Conservation (phyloP, 2,888 invertebrate genomes). For the Coelinius sp. region DNA sequence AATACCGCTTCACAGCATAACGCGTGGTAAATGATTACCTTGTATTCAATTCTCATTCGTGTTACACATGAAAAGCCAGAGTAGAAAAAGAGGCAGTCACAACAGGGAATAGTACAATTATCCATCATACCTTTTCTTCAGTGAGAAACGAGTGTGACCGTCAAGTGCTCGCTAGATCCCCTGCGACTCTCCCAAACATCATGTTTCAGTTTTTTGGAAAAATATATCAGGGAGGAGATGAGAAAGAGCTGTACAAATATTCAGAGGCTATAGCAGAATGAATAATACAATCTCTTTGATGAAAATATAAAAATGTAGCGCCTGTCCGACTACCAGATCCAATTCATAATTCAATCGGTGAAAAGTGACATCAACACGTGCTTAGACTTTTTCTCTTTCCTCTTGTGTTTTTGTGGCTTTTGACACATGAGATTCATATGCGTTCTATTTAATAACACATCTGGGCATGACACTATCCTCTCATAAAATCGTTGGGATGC, state of each 20-base stretch:
- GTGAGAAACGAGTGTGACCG: too few species aligned
- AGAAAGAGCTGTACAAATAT: too few species aligned
- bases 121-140: too few species aligned
- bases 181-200: too few species aligned
- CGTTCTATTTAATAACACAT: constrained; percentile 3
- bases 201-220: too few species aligned
- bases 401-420: background rate
- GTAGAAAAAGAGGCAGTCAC: background rate
- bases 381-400: background rate
- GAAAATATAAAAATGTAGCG: background rate
- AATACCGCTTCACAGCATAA: background rate
- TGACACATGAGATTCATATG: background rate
- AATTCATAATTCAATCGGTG: background rate
- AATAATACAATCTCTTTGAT: background rate
- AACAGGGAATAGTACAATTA: too few species aligned
- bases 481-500: constrained; percentile 6
- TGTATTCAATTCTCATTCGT: background rate
- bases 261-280: too few species aligned
- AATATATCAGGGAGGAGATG: too few species aligned
- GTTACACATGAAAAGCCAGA: background rate
- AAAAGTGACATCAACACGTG: background rate
- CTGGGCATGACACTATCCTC: background rate
- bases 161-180: too few species aligned
- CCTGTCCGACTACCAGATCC: background rate
- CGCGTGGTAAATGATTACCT: background rate